phyloP scores from a whole-genome alignment of 2,888 invertebrate genomes.

The Pherbina coryleti region DNA sequence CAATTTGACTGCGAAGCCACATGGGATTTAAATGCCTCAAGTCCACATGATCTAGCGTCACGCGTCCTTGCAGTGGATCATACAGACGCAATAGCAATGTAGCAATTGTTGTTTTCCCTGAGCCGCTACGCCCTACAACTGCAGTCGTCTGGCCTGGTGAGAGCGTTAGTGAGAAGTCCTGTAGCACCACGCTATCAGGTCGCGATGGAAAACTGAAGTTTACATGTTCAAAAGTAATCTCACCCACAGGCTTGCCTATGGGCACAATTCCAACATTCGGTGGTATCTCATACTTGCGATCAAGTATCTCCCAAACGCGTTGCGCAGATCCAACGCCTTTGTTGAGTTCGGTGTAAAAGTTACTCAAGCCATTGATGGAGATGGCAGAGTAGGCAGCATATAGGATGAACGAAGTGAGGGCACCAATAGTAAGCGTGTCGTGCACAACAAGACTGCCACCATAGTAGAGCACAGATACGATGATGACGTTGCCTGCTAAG shows the following conservation, averaged over 20 bases:
- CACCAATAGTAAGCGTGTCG: constrained; percentile 84
- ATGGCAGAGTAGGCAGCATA: constrained; percentile 95
- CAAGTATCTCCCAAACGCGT: constrained; percentile 90
- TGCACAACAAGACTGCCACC: constrained; percentile 91
- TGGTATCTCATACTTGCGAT: constrained; percentile 83
- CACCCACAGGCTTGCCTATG: constrained; percentile 69
- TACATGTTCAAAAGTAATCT: constrained; percentile 81
- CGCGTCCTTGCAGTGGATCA: constrained; percentile 80
- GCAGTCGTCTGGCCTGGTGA: constrained; percentile 82
- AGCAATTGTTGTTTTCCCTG: constrained; percentile 94
- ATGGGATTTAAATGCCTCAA: constrained; percentile 82
- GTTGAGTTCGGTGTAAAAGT: constrained; percentile 94
- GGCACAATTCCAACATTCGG: constrained; percentile 70
- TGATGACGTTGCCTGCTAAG: constrained; percentile 89
- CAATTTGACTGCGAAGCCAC: constrained; percentile 89
- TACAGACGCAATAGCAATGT: constrained; percentile 86
- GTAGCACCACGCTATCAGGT: constrained; percentile 73
- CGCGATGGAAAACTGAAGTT: constrained; percentile 81
- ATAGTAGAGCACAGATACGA: constrained; percentile 91
- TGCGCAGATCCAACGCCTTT: constrained; percentile 92
- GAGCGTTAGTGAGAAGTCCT: constrained; percentile 77
- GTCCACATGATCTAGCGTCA: constrained; percentile 83
- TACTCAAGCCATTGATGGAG: constrained; percentile 89
- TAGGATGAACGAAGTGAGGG: constrained; percentile 91
- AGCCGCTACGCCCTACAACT: constrained; percentile 90